Evolutionary conservation across 1,140 invertebrate genomes (phyloP), one percentile per base, ranked within the genome.

Genomic region (Phymastichus coffea): DNA sequence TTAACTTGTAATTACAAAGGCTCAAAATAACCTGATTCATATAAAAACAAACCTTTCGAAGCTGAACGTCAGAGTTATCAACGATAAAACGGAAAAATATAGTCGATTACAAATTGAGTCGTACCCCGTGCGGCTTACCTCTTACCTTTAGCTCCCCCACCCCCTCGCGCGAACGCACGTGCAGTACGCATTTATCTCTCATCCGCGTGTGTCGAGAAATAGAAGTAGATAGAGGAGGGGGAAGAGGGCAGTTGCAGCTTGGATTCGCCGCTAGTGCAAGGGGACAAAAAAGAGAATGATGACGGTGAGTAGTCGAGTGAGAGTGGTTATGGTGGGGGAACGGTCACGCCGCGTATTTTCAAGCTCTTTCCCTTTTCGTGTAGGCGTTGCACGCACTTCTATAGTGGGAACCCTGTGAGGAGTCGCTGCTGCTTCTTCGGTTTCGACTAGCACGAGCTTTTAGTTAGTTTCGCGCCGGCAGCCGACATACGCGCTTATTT

Each of bases 331-430:
- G 20, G 47, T 58, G 57, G 57, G 48, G 26, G 57, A 43, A 58
- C 47, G 47, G 47, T 52, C 57, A 44, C 26, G 47, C 9, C 47
- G 47, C 22, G 25, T 58, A 58, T 59, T 59, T 59, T 53, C 57
- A 53, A 59, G 40, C 49, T 59, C 49, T 47, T 53, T 38, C 48
- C 30, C 49, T 28, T n/a, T n/a, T 9, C 20, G 23, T 17, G 48
- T 47, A 47, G 30, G 30, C 15, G 28, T 57, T 8, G 37, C 7
- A 9, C 15, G 23, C 2, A n/a, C 10, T 7, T 3, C 2, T 3
- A 22, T 14, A 26, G 33, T 38, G 48, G 25, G 20, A 37, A 49
- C 20, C n/a, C n/a, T n/a, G n/a, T n/a, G 44, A 49, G 25, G 17
- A 26, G 33, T 48, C 23, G 14, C 17, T 8, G 41, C 23, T 9